These are phyloP conservation scores for Hofmannophila pseudospretella DNA, from an alignment of 2,888 invertebrate species.

Conservation along the genomic window DNA sequence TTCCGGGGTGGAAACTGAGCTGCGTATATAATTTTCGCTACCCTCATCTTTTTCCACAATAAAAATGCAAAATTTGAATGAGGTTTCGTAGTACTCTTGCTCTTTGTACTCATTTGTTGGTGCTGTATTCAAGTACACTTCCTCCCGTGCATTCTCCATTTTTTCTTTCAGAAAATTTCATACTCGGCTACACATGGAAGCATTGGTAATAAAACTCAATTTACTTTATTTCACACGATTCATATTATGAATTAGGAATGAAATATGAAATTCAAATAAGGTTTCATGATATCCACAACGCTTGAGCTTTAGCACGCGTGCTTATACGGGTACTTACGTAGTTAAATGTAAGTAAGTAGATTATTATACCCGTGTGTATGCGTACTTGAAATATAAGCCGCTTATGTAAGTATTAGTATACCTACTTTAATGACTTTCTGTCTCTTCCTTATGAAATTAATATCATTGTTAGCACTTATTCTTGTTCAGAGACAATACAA, in stretches of 20 bases:
- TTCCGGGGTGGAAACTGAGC: constrained; percentile 18
- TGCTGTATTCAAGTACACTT: constrained; percentile 21
- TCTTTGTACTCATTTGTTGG: constrained; percentile 26
- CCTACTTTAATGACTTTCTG: no score
- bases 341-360: no score
- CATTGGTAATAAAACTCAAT: constrained; percentile 35
- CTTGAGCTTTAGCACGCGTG: neutral
- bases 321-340: neutral
- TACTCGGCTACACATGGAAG: constrained; percentile 31
- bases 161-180: constrained; percentile 24
- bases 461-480: no score
- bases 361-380: no score
- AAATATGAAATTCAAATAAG: constrained; percentile 30
- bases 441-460: no score
- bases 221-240: constrained; percentile 31
- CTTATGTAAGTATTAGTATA: no score
- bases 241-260: constrained; percentile 28
- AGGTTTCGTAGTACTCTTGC: constrained; percentile 21
- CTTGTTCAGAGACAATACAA: no score
- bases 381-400: no score
- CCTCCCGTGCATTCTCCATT: constrained; percentile 14
- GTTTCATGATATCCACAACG: constrained; percentile 18
- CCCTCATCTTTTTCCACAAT: constrained; percentile 27
- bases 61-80: constrained; percentile 35
- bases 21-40: constrained; percentile 21